Percentiles rank a stretch among this genome's conserved stretches.
Conservation (phyloP, 2,888 invertebrate genomes). For the Sialis lutaria region DNA sequence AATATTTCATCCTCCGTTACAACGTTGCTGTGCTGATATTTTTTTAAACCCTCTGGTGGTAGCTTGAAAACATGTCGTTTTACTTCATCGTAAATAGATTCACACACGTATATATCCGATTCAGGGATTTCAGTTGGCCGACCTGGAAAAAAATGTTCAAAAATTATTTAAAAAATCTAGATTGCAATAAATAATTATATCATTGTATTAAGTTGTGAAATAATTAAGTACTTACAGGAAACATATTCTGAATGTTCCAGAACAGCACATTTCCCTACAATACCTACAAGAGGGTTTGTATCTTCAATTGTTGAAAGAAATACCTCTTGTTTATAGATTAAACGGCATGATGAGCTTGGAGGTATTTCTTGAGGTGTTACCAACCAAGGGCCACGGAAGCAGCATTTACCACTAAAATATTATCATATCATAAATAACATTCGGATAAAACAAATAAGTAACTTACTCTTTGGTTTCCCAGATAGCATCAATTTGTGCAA, state of each 20-base stretch:
- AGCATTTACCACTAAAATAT: constrained; percentile 59
- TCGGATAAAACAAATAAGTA: neutral
- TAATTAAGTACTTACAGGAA: constrained; percentile 42
- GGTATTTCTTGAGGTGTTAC: constrained; percentile 77
- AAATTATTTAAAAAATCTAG: neutral
- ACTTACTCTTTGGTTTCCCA: constrained; percentile 82
- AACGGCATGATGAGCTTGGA: constrained; percentile 46
- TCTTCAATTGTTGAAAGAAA: constrained; percentile 82
- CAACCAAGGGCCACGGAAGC: constrained; percentile 88
- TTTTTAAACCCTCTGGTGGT: constrained; percentile 51
- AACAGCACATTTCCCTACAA: constrained; percentile 83
- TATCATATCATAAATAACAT: neutral
- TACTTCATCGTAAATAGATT: constrained; percentile 79
- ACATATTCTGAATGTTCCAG: constrained; percentile 81
- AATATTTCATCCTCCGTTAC: constrained; percentile 90
- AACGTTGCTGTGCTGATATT: constrained; percentile 60
- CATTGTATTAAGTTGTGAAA: neutral
- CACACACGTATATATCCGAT: constrained; percentile 82
- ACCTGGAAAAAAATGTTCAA: constrained; percentile 29
- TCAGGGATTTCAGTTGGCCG: constrained; percentile 90
- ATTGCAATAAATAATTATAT: neutral
- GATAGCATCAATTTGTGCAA: constrained; percentile 85
- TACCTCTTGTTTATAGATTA: constrained; percentile 89
- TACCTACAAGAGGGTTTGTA: constrained; percentile 75
- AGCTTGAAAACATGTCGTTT: constrained; percentile 61